phyloP scores from a whole-genome alignment of 92 coral and sea anemone species.

The Actinostola sp. region DNA sequence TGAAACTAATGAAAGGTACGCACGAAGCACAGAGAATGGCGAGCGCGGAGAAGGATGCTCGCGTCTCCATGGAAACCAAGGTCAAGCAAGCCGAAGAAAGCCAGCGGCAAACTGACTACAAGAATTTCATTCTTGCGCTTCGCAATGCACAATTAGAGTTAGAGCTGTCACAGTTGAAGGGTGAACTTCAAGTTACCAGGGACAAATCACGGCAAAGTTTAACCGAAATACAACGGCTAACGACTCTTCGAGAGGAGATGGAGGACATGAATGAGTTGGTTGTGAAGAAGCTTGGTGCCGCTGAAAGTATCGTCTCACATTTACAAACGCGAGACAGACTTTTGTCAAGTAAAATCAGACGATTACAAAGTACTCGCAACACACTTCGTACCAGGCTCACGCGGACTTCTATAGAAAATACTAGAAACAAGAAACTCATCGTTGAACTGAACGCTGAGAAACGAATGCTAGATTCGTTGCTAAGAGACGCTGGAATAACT shows the following conservation, averaged over 20 bases:
- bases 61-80: conserved; percentile 37
- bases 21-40: conserved; percentile 22
- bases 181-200: conserved; percentile 18
- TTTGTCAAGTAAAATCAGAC: conserved; percentile 27
- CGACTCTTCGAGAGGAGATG: conserved; percentile 19
- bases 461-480: conserved; percentile 10
- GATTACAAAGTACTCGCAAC: conserved; percentile 23
- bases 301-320: background rate
- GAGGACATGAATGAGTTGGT: conserved; percentile 12
- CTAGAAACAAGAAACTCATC: conserved; percentile 1
- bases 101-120: conserved; percentile 45
- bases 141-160: conserved; percentile 29
- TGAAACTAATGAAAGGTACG: conserved; percentile 47
- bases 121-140: conserved; percentile 23
- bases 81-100: conserved; percentile 37
- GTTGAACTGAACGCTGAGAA: conserved; percentile 37
- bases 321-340: conserved; percentile 18
- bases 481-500: conserved; percentile 13
- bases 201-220: conserved; percentile 21
- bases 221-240: conserved; percentile 13
- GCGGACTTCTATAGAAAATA: conserved; percentile 11
- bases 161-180: conserved; percentile 17
- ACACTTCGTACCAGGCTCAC: conserved; percentile 5
- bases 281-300: conserved; percentile 18
- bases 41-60: conserved; percentile 38